Base-by-base conservation (phyloP, 2,888 invertebrate genomes). In the Drosophila monieri region DNA sequence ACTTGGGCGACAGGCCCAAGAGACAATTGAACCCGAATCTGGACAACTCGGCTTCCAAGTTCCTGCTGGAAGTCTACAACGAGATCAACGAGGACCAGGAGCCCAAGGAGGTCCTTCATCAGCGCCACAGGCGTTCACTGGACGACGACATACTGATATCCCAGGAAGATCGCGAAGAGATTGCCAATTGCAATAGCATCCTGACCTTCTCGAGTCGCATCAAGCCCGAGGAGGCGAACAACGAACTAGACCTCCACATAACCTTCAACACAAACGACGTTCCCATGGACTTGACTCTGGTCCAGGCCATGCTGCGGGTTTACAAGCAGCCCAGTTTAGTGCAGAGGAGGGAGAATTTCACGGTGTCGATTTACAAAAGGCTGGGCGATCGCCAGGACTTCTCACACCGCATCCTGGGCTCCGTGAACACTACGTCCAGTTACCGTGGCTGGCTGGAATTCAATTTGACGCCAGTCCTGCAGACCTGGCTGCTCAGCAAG, bases 261-360 rank as follows among this genome's bases (percentile, higher is more conserved):
- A 97, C 96, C 95, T 98, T 98, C 91, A 97, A 98, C 91, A 95
- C 97, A 30, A 94, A 96, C 6, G 97, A 97, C 85, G 95, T 98
- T 2, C 95, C 97, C 0, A 92, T 94, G 0, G 95, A 95, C 66
- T 95, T 97, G 78, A 93, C 96, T 39, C 90, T 94, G 6, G 94
- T 97, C 51, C 95, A 95, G 9, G 97, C 97, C 0, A 97, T 97
- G 92, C 92, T 99, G 55, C 93, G 97, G 71, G 92, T 98, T 21
- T 98, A 95, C 89, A 95, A 96, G 68, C 80, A 89, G 59, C 85
- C 89, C 2, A 80, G 71, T 23, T 12, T 27, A 15, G 14, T 32
- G 4, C 18, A 47, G 6, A 55, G 35, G 1, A 54, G 44, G 4
- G 65, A 70, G 25, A 85, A 80, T 32, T 51, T 83, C 0, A 91